Evolutionary conservation across 2,888 invertebrate genomes (phyloP).

Genomic region (Argyra leucocephala): DNA sequence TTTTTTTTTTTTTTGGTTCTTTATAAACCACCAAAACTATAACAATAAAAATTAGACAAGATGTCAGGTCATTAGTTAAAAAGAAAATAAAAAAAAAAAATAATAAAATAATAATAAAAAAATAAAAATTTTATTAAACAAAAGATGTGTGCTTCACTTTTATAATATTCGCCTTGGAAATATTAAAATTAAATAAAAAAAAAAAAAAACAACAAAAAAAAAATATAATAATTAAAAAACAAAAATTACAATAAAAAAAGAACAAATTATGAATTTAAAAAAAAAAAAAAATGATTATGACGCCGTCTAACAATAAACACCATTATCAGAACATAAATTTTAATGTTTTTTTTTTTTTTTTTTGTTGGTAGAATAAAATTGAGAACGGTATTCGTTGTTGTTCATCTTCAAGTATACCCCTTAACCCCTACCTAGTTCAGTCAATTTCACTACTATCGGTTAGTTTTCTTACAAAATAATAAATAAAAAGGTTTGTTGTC

Average conservation of each 20-base stretch:
- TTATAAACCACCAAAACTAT: neutral
- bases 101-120: neutral
- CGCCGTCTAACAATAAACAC: neutral
- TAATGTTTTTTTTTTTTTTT: neutral
- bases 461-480: too few relatives aligned
- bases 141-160: too few relatives aligned
- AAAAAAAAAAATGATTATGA: neutral
- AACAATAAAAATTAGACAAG: slow-evolving; percentile 3
- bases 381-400: too few relatives aligned
- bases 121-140: neutral
- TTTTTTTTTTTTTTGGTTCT: neutral
- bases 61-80: slow-evolving; percentile 6
- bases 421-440: too few relatives aligned
- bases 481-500: too few relatives aligned
- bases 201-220: too few relatives aligned
- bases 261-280: neutral
- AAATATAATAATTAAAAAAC: too few relatives aligned
- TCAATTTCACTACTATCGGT: too few relatives aligned
- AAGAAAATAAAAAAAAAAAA: neutral
- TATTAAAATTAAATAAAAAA: too few relatives aligned
- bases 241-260: neutral
- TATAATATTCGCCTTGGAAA: too few relatives aligned
- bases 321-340: neutral
- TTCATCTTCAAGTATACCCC: too few relatives aligned
- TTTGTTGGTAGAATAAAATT: too few relatives aligned